Conservation (phyloP, 2,797 vertebrate genomes). For the Gambelia wislizenii region DNA sequence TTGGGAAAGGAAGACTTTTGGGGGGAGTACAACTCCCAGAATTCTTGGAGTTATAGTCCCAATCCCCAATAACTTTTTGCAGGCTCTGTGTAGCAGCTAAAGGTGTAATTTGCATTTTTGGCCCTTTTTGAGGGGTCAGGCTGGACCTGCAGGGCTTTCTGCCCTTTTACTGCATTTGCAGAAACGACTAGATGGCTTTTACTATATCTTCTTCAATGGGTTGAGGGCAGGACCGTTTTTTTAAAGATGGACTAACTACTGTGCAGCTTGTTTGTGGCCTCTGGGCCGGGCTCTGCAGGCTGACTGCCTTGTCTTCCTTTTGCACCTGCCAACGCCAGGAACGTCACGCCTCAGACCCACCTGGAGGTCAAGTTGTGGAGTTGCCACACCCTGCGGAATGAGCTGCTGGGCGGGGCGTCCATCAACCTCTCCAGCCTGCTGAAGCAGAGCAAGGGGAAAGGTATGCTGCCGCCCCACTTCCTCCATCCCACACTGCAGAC, state of each 20-base stretch:
- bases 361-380: constrained; percentile 96
- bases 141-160: too few species aligned
- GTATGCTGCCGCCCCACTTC: constrained; percentile 71
- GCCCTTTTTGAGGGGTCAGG: too few species aligned
- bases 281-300: accelerated
- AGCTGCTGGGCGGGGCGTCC: constrained; percentile 90
- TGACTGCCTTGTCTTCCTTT: not conserved
- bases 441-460: constrained; percentile 88
- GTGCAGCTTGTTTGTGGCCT: too few species aligned
- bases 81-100: too few species aligned
- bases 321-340: constrained; percentile 76
- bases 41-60: too few species aligned
- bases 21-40: too few species aligned
- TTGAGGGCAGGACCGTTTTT: too few species aligned
- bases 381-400: constrained; percentile 93
- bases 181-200: not conserved
- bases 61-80: too few species aligned
- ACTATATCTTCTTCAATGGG: too few species aligned
- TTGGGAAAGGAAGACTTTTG: too few species aligned
- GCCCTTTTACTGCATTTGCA: not conserved
- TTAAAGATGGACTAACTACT: too few species aligned
- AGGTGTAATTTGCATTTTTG: not conserved
- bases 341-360: constrained; percentile 93
- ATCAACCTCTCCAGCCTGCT: constrained; percentile 89
- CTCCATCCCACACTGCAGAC: accelerated